These are phyloP conservation scores for Bufotes viridis DNA, from an alignment of 2,797 vertebrate species.

Conservation along the genomic window DNA sequence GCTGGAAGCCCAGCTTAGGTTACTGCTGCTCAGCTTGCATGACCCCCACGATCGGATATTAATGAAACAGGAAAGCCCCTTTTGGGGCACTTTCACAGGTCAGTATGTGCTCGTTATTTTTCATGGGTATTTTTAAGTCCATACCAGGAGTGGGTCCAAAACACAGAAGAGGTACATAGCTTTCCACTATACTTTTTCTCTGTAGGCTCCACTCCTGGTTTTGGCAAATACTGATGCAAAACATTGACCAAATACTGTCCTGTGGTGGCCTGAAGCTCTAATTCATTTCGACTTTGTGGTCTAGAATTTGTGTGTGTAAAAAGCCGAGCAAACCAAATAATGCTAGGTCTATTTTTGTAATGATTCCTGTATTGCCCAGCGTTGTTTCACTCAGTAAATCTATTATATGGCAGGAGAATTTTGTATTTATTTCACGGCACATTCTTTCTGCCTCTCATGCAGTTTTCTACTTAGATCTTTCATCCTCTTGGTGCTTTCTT, in stretches of 20 bases:
- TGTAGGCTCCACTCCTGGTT: no score
- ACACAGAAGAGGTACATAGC: no score
- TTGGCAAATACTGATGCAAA: no score
- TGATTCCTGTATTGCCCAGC: neutral
- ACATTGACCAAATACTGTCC: no score
- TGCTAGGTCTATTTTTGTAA: neutral
- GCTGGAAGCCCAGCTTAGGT: no score
- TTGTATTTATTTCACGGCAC: slow-evolving; percentile 39
- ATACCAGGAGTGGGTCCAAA: no score
- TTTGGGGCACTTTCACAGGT: neutral
- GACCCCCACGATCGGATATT: no score
- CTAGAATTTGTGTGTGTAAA: neutral
- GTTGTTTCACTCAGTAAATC: neutral
- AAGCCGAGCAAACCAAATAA: neutral
- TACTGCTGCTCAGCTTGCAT: no score
- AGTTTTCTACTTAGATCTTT: slow-evolving; percentile 19
- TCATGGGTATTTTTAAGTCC: no score
- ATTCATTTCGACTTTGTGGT: neutral
- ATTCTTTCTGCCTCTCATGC: slow-evolving; percentile 37
- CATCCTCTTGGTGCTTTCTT: slow-evolving; percentile 44
- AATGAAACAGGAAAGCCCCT: no score
- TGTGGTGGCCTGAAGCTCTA: neutral
- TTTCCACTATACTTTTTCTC: no score
- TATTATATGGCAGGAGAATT: neutral
- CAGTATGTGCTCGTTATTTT: no score